A percentile compares a stretch with the other conserved stretches of the same genome.
Evolutionary conservation across 2,797 vertebrate genomes (phyloP).

Genomic region (Enteromius radiatus): DNA sequence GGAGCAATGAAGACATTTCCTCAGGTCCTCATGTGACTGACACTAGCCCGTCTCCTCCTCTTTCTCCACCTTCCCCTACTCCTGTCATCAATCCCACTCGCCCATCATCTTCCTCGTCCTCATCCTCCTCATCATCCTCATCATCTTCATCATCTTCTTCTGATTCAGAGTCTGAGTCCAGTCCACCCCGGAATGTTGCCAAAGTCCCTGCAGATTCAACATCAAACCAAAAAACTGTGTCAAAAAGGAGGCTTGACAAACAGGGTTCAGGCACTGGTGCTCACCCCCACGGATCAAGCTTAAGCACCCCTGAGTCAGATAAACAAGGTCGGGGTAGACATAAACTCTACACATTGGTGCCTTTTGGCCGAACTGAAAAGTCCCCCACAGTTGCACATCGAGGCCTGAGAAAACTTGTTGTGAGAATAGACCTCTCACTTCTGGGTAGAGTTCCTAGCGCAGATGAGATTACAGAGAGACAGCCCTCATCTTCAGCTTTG

Average conservation of each 20-base stretch:
- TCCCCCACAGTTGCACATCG: slow-evolving; percentile 77
- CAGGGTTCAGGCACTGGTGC: slow-evolving; percentile 66
- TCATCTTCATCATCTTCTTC: slow-evolving; percentile 56
- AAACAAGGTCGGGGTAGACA: slow-evolving; percentile 82
- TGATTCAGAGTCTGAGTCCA: slow-evolving; percentile 67
- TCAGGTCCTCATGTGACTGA: slow-evolving; percentile 44
- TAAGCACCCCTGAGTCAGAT: slow-evolving; percentile 76
- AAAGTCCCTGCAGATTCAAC: slow-evolving; percentile 80
- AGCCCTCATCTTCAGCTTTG: slow-evolving; percentile 65
- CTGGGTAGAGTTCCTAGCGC: slow-evolving; percentile 87
- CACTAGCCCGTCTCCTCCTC: slow-evolving; percentile 57
- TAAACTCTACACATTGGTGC: slow-evolving; percentile 93
- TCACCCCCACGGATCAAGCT: slow-evolving; percentile 65
- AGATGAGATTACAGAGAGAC: slow-evolving; percentile 57
- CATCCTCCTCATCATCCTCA: slow-evolving; percentile 51
- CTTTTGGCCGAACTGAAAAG: slow-evolving; percentile 90
- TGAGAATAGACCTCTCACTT: slow-evolving; percentile 94
- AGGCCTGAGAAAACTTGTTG: slow-evolving; percentile 90
- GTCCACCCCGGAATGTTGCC: slow-evolving; percentile 69
- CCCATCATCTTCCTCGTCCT: slow-evolving; percentile 51
- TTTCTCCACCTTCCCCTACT: slow-evolving; percentile 59
- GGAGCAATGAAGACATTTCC: slow-evolving; percentile 48
- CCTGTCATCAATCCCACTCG: slow-evolving; percentile 22
- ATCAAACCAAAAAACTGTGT: slow-evolving; percentile 72
- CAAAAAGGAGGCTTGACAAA: slow-evolving; percentile 69